Base-by-base conservation (phyloP, 2,797 vertebrate genomes). In the Eleutherodactylus coqui region DNA sequence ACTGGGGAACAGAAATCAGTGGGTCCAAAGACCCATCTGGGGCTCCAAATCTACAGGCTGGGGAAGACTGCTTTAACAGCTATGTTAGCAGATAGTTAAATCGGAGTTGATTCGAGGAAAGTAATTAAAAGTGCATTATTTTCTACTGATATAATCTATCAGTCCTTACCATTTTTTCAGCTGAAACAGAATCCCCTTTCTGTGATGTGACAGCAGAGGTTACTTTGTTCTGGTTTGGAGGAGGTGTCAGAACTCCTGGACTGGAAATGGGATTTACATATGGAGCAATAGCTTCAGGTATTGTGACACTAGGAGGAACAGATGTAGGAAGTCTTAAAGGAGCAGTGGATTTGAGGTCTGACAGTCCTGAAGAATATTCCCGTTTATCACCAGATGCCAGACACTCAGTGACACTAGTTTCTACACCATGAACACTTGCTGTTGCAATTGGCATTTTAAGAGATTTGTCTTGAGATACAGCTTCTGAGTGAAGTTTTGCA, bases 311-410 rank as follows among this genome's bases (percentile, higher is more conserved):
- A 1, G 2, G 1, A 8, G 86, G 86, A 16, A 87, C 14, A 79
- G 16, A 84, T 29, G 6, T 51, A 79, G 86, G 86, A 43, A 4
- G 58, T 75, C 86, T 83, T 27, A 87, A 83, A 49, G 86, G 86
- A 24, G 27, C 19, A 45, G n/a, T 7, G 49, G 75, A 60, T 29
- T 21, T 73, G 2, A 47, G 14, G 62, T 19, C 36, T n/a, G 10
- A 24, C 51, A 49, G 10, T 16, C 3, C 49, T 16, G 27, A 32
- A 55, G n/a, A n/a, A 27, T 32, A 3, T 41, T 11, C 16, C 16
- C 27, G 32, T 2, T 27, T 11, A 14, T 70, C 69, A 81, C 13
- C 3, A 53, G 70, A n/a, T 11, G 67, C 45, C 1, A 41, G 2
- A 69, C 24, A 55, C 17, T 64, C 78, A 62, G 43, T 29, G 80